These are phyloP conservation scores for Zaprionus lineosus DNA, from an alignment of 2,888 invertebrate genomes.

Conservation along the genomic window DNA sequence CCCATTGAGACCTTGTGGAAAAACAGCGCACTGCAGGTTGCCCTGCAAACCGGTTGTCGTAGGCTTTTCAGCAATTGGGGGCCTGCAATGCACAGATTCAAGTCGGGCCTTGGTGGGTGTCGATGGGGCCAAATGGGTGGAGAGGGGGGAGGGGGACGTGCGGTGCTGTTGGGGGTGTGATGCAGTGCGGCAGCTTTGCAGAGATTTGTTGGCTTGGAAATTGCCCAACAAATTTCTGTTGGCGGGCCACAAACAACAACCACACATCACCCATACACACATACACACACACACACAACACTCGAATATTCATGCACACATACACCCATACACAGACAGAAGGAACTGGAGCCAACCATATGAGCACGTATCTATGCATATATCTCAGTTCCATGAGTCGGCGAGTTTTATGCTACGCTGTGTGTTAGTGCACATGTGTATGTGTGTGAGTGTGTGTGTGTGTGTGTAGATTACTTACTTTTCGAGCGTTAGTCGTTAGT, in stretches of 20 bases:
- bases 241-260: constrained; percentile 71
- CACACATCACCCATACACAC: constrained; percentile 23
- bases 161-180: constrained; percentile 12
- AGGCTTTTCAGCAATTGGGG: not conserved
- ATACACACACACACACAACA: not conserved
- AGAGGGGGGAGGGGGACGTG: not conserved
- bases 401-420: not conserved
- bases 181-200: constrained; percentile 69
- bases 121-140: not conserved
- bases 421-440: constrained; percentile 14
- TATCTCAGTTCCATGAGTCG: constrained; percentile 39
- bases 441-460: constrained; percentile 26
- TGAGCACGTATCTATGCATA: constrained; percentile 69
- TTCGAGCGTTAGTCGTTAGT: constrained; percentile 77
- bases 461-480: constrained; percentile 74
- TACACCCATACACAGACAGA: not conserved
- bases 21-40: constrained; percentile 4
- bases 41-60: not conserved
- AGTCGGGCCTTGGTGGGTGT: too few species aligned
- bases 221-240: constrained; percentile 78
- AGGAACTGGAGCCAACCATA: constrained; percentile 34
- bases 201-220: constrained; percentile 79
- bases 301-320: too few species aligned
- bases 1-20: not conserved
- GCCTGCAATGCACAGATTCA: not conserved